phyloP scores from a whole-genome alignment of 1,140 invertebrate genomes.

The Polypedilum pembai region DNA sequence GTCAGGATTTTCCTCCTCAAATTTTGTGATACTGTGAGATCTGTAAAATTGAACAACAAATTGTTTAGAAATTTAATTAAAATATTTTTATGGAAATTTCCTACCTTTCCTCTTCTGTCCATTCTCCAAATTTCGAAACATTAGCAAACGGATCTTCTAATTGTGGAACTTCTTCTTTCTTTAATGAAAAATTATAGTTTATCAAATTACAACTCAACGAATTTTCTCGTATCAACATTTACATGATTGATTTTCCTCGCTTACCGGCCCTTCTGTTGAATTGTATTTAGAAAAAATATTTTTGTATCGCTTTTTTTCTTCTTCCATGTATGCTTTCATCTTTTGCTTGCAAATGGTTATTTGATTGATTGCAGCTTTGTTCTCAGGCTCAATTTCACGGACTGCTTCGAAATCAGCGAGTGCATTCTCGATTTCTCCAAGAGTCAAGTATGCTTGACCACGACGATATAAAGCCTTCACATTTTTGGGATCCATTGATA shows the following conservation, averaged over 20 bases:
- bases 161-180: no score
- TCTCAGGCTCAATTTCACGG: conserved; percentile 54
- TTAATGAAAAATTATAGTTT: no score
- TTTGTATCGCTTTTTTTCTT: conserved; percentile 84
- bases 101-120: not conserved
- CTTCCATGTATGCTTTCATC: conserved; percentile 65
- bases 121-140: not conserved
- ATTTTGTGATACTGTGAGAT: not conserved
- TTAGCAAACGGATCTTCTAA: not conserved
- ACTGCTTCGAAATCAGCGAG: conserved; percentile 64
- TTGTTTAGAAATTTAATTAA: no score
- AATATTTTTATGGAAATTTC: no score
- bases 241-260: not conserved
- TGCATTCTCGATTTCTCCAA: conserved; percentile 73
- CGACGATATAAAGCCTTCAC: conserved; percentile 86
- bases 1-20: not conserved
- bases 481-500: conserved; percentile 69
- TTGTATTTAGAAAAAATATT: conserved; percentile 94
- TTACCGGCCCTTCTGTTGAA: conserved; percentile 68
- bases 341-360: conserved; percentile 62
- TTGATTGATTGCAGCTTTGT: conserved; percentile 72
- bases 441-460: conserved; percentile 68
- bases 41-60: not conserved
- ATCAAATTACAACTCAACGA: not conserved
- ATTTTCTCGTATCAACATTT: not conserved